phyloP scores from a whole-genome alignment of 2,113 vertebrate genomes.

The Paradisaea rubra region DNA sequence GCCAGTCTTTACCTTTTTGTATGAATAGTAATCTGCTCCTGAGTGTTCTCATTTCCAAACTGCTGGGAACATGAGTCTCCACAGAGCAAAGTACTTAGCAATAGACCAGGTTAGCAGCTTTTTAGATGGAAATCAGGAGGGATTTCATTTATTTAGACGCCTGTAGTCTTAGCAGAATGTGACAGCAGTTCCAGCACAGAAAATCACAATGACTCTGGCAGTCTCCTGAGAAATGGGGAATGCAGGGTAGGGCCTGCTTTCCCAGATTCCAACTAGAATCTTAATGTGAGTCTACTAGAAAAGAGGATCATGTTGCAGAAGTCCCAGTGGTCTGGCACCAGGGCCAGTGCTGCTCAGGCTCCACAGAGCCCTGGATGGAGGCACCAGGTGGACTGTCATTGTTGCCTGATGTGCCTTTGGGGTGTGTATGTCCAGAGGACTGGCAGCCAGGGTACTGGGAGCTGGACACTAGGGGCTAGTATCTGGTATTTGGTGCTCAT shows the following conservation, averaged over 20 bases:
- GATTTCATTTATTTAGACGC: background rate
- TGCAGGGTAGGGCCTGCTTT: background rate
- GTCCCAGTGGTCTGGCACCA: background rate
- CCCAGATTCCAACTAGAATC: background rate
- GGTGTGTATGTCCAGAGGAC: background rate
- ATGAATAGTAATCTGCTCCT: background rate
- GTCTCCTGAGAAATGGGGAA: background rate
- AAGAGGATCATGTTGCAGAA: background rate
- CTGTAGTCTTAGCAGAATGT: background rate
- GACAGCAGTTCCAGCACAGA: background rate
- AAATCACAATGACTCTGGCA: background rate
- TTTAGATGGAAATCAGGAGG: background rate
- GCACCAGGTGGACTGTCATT: background rate
- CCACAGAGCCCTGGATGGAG: background rate
- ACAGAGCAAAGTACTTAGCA: background rate
- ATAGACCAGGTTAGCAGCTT: background rate
- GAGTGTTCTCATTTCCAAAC: background rate
- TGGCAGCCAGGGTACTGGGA: background rate
- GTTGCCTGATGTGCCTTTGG: background rate
- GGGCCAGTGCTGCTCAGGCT: background rate
- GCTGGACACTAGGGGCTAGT: background rate
- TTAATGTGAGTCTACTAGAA: background rate
- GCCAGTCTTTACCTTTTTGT: background rate
- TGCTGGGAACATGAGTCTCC: background rate
- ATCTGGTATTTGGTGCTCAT: background rate